These are phyloP conservation scores for Monoplex corrugatus DNA, from an alignment of 2,888 invertebrate genomes.

Conservation along the genomic window DNA sequence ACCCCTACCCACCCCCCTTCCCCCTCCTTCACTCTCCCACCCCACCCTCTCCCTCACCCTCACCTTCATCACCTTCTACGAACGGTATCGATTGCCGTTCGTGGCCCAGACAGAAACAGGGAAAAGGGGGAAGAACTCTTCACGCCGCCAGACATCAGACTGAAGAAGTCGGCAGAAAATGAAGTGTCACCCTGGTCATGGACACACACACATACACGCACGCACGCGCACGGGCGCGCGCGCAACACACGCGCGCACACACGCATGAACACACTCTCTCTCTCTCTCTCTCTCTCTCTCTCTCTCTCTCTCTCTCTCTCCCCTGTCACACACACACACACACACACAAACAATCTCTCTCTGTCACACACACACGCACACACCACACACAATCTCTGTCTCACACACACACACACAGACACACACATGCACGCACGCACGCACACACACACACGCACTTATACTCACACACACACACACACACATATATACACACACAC, in stretches of 20 bases:
- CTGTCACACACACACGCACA: too few species aligned
- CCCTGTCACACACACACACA: background rate
- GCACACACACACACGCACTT: too few species aligned
- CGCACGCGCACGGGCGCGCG: too few species aligned
- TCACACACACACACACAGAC: too few species aligned
- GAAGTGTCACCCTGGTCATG: background rate
- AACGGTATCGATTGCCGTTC: background rate
- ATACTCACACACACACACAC: too few species aligned
- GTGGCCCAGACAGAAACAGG: constrained; percentile 2
- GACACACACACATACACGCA: too few species aligned
- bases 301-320: background rate
- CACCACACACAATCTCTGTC: too few species aligned
- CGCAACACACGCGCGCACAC: too few species aligned
- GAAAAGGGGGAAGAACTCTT: background rate
- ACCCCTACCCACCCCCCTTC: background rate
- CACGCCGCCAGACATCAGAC: background rate
- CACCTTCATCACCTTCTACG: background rate
- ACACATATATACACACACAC: too few species aligned
- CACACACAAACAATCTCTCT: too few species aligned
- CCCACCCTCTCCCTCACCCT: background rate
- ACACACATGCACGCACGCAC: too few species aligned
- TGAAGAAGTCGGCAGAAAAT: constrained; percentile 12
- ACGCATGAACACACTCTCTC: background rate
- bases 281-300: background rate
- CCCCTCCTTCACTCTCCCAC: background rate